These are phyloP conservation scores for Marronus borbonicus DNA, from an alignment of 2,888 invertebrate species.

Conservation along the genomic window DNA sequence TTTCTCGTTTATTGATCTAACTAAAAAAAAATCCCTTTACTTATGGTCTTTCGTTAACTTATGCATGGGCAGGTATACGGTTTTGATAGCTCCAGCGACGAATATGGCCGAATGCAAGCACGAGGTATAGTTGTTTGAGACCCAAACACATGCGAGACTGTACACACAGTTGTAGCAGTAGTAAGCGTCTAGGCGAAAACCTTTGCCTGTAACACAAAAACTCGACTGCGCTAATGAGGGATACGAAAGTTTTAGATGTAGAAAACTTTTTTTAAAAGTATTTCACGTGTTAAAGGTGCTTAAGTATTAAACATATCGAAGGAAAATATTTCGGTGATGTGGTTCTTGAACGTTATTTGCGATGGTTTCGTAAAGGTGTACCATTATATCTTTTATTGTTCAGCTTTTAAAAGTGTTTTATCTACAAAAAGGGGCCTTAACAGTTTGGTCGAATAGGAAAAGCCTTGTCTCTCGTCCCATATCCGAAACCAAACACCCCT, in stretches of 20 bases:
- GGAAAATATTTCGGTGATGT: not conserved
- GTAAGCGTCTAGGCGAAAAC: conserved; percentile 28
- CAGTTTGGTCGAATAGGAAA: not conserved
- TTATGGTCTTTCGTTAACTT: conserved; percentile 4
- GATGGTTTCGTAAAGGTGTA: conserved; percentile 8
- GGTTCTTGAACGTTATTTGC: not conserved
- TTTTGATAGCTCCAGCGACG: not conserved
- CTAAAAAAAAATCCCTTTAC: not conserved
- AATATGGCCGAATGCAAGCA: conserved; percentile 38
- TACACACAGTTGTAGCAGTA: conserved; percentile 23
- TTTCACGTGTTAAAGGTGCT: no score
- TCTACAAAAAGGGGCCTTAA: not conserved
- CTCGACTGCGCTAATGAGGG: not conserved
- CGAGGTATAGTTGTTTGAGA: conserved; percentile 33
- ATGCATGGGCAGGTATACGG: conserved; percentile 26
- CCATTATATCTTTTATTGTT: conserved; percentile 14
- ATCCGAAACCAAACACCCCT: not conserved
- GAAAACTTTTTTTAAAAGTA: conserved; percentile 1
- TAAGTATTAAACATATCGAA: no score
- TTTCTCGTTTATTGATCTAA: not conserved
- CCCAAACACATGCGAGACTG: conserved; percentile 38
- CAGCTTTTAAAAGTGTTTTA: conserved; percentile 28
- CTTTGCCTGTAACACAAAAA: not conserved
- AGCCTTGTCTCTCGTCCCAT: not conserved
- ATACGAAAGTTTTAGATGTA: not conserved